Percentiles rank a stretch among this genome's conserved stretches.
Conservation (phyloP, 1,140 invertebrate genomes). For the Charaxes varanes region DNA sequence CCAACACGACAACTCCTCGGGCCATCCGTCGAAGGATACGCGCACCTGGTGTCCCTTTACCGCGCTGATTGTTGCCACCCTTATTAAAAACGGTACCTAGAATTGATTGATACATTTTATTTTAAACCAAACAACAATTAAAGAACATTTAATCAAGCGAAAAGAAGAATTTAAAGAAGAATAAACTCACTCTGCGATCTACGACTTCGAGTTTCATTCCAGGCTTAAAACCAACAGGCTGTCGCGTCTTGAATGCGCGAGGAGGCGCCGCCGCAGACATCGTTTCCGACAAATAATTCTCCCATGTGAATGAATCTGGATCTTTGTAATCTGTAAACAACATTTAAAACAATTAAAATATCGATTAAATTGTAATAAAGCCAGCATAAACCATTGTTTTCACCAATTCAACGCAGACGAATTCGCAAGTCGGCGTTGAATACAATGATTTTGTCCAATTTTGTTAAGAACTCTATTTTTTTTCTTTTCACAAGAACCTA, state of each 20-base stretch:
- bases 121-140: too few species aligned
- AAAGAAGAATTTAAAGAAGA: neutral
- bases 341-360: too few species aligned
- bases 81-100: slow-evolving; percentile 81
- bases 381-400: too few species aligned
- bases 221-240: slow-evolving; percentile 86
- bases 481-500: too few species aligned
- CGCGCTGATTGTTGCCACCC: slow-evolving; percentile 89
- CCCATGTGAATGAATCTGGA: slow-evolving; percentile 87
- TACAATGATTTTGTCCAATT: too few species aligned
- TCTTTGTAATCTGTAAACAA: slow-evolving; percentile 80
- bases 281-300: slow-evolving; percentile 86
- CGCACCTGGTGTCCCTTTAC: slow-evolving; percentile 85
- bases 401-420: too few species aligned
- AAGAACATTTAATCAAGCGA: too few species aligned
- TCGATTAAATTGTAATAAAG: too few species aligned
- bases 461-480: too few species aligned
- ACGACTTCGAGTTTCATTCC: slow-evolving; percentile 95
- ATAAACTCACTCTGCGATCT: slow-evolving; percentile 84
- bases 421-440: too few species aligned
- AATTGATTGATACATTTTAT: too few species aligned
- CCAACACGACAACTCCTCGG: slow-evolving; percentile 90
- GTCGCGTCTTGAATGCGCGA: slow-evolving; percentile 86
- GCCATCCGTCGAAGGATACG: slow-evolving; percentile 95
- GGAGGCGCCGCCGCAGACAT: slow-evolving; percentile 86